A percentile compares a stretch with the other conserved stretches of the same genome.
Evolutionary conservation across 2,113 vertebrate genomes (phyloP).

Genomic region (Cavia aperea): DNA sequence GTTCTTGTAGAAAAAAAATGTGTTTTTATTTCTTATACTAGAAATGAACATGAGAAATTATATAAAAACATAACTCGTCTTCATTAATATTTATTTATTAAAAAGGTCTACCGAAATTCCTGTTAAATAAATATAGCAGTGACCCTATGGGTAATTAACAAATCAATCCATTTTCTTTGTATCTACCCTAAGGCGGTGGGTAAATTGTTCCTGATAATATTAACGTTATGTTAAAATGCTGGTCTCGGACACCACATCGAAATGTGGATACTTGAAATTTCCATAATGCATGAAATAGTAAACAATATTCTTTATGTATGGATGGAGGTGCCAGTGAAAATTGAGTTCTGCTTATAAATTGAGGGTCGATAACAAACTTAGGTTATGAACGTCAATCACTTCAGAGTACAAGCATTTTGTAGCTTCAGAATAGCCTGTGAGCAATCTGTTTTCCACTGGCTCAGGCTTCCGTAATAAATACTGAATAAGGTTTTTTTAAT

Average conservation of each 20-base stretch:
- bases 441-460: not conserved
- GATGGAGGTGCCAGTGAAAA: not conserved
- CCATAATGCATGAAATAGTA: not conserved
- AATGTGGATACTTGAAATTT: constrained; percentile 20
- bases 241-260: not conserved
- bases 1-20: constrained; percentile 38
- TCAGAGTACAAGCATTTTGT: not conserved
- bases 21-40: not conserved
- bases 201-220: not conserved
- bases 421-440: not conserved
- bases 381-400: not conserved
- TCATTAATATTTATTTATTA: constrained; percentile 47
- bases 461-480: not conserved
- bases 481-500: not conserved
- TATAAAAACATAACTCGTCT: constrained; percentile 24
- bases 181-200: not conserved
- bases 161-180: not conserved
- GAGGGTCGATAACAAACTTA: constrained; percentile 20
- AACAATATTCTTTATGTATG: not conserved
- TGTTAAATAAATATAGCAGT: not conserved
- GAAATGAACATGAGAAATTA: not conserved
- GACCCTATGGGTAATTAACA: constrained; percentile 17
- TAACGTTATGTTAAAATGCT: not conserved
- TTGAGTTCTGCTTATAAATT: not conserved
- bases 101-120: constrained; percentile 5